These are phyloP conservation scores for Squalus acanthias DNA, from an alignment of 2,797 vertebrate genomes.

Conservation along the genomic window DNA sequence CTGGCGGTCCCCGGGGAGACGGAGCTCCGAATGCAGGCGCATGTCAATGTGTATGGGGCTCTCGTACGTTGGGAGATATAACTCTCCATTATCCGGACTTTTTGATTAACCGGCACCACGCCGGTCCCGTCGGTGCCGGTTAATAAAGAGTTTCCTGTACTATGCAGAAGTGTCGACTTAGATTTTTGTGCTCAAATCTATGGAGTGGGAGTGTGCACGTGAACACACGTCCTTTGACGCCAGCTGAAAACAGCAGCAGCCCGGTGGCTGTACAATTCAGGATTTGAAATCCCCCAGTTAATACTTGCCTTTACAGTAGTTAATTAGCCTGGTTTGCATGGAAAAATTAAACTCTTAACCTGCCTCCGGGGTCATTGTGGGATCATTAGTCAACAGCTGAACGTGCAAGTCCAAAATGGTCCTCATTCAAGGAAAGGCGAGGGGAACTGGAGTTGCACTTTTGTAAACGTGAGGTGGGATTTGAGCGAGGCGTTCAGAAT, in stretches of 20 bases:
- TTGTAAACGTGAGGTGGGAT: background rate
- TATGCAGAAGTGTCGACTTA: background rate
- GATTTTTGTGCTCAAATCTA: background rate
- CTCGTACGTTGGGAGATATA: too few species aligned
- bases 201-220: background rate
- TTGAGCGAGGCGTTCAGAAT: background rate
- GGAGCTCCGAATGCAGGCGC: too few species aligned
- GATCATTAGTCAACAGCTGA: background rate
- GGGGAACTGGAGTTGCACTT: background rate
- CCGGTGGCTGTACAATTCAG: background rate
- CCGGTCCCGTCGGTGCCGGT: too few species aligned
- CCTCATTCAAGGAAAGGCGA: background rate
- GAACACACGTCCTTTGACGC: background rate
- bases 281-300: background rate
- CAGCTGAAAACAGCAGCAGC: background rate
- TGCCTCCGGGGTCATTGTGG: background rate
- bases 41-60: too few species aligned
- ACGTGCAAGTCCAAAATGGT: background rate
- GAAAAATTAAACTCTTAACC: background rate
- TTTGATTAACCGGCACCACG: too few species aligned
- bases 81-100: too few species aligned
- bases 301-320: background rate
- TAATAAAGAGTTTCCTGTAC: too few species aligned
- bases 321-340: background rate
- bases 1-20: too few species aligned